Percentiles rank a stretch among this genome's conserved stretches.
These are phyloP conservation scores for Monomorium pharaonis DNA, from an alignment of 1,140 invertebrate genomes.

Conservation along the genomic window DNA sequence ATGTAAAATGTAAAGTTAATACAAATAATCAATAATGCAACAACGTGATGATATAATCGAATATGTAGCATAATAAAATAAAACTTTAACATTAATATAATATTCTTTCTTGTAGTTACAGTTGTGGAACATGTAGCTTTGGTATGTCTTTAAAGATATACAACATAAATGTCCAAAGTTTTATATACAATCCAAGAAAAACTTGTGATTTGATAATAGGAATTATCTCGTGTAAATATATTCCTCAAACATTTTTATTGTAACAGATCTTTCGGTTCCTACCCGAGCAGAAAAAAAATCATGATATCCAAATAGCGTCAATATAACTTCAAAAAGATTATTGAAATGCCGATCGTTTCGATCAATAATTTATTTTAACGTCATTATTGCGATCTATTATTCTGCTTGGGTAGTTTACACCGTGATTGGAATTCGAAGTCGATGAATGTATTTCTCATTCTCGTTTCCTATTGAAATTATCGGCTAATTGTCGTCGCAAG, in stretches of 20 bases:
- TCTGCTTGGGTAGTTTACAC: neutral
- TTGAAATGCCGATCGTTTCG: no score
- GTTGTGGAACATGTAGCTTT: neutral
- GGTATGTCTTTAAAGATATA: neutral
- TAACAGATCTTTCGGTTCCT: neutral
- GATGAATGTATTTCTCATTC: conserved; percentile 49
- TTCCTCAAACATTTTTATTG: neutral
- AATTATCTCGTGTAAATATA: neutral
- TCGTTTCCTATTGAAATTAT: conserved; percentile 64
- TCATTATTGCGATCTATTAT: no score
- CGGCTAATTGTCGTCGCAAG: conserved; percentile 59
- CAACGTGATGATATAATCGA: neutral
- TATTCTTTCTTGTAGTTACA: neutral
- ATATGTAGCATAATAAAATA: neutral
- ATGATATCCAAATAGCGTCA: no score
- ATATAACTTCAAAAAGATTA: no score
- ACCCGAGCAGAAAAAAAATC: no score
- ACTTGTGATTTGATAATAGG: neutral
- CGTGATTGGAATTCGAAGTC: neutral
- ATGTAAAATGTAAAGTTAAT: neutral
- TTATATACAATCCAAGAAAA: neutral
- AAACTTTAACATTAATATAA: neutral
- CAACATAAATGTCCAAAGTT: neutral
- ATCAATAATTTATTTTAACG: no score
- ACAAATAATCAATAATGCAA: conserved; percentile 2